Base-by-base conservation (phyloP, 2,797 vertebrate species). In the Sebastes trivittatus region DNA sequence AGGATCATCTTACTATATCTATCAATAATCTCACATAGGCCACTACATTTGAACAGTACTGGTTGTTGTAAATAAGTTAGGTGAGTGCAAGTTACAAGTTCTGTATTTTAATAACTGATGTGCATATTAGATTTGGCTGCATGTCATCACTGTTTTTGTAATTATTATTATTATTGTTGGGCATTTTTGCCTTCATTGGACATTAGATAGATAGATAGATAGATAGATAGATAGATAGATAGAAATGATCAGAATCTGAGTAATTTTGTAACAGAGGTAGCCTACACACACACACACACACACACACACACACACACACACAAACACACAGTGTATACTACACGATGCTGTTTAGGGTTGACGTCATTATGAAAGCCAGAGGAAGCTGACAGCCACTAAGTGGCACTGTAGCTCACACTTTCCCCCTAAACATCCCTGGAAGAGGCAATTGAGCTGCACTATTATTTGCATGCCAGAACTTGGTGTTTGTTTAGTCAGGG, bases 401-500 rank as follows among this genome's bases (percentile, higher is more conserved):
- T 71, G 94, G 90, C 87, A 81, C 77, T 85, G 71, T 82, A 82
- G 86, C 22, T 92, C 85, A 91, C 78, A 27, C 23, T 78, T 90
- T 80, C 25, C 16, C 60, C 58, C n/a, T 52, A n/a, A 54, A 30
- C 65, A 7, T 72, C 46, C 80, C 70, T 64, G 46, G 63, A 70
- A 32, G 72, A 72, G 20, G 59, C 71, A 54, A 38, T 73, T 70
- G 69, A 80, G 81, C 90, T 34, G 78, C 80, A 80, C 79, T 87
- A 75, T 89, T 91, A 89, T 88, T 92, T 94, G 72, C 73, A 84
- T 92, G 88, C 89, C 85, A 84, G 80, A 93, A 94, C 89, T 89
- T 93, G 83, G 42, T 94, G 93, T 95, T 95, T 95, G 92, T 94
- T 92, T 93, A 92, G 89, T 91, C 91, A 86, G 75, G 77, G 84